Base-by-base conservation (phyloP, 2,113 vertebrate genomes). In the Ifrita kowaldi region DNA sequence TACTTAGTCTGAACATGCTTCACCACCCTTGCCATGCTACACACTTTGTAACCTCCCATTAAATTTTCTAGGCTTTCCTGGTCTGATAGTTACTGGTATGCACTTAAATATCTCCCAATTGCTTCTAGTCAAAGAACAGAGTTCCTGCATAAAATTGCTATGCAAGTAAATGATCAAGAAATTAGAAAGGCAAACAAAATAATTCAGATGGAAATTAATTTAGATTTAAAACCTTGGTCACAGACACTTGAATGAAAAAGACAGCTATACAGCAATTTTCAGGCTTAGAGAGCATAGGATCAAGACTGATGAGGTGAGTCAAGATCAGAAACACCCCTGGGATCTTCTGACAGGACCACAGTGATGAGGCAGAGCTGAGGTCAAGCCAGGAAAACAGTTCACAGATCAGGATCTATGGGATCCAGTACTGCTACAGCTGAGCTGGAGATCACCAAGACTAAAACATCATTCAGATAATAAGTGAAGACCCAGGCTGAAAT, bases 1-100 rank as follows among this genome's bases (percentile, higher is more conserved):
- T 87, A 71, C 65, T 97, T 90, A 83, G 77, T n/a, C n/a, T 35
- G 65, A 92, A 69, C 70, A 92, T 92, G 65, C 62, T 80, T 94
- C 70, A 93, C 37, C 56, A 88, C 46, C 16, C 33, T 82, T 94
- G 67, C 56, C 83, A 83, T 64, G 46, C 70, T 68, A 55, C 37
- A 68, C 15, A 80, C 63, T 89, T 94, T 18, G 6, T 67, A 95
- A 84, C 55, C 35, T 78, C 53, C 65, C 56, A 81, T 80, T 96
- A 93, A 77, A 65, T 77, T 94, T 76, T 88, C 42, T 46, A 88
- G 65, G 23, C 28, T 87, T 91, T 84, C 23, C 39, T 92, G 55
- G 5, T 90, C 37, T 75, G 17, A 41, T 77, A 84, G 15, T 8
- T 69, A 78, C 59, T 65, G 16, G 22, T 70, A 74, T 42, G 63